Base-by-base conservation (phyloP, 2,113 vertebrate genomes). In the Macaca nemestrina region DNA sequence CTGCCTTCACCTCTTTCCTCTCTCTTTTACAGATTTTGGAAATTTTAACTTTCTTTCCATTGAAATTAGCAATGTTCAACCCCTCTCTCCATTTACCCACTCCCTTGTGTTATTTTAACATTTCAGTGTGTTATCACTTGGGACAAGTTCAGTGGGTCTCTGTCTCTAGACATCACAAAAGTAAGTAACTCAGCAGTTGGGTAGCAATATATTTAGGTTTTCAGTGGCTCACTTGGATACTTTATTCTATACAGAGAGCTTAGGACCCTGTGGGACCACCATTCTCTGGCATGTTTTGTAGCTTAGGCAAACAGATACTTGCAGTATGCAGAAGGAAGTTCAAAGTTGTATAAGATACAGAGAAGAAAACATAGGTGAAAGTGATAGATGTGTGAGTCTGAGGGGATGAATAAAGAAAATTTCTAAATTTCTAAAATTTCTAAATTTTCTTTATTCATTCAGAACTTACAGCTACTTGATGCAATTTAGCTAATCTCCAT, bases 401-500 rank as follows among this genome's bases (percentile, higher is more conserved):
- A 68, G 38, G 4, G 0, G 40, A 11, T 70, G 5, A 35, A 35
- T 10, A 7, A 55, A 55, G 52, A 55, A 55, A 55, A 55, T 75
- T 94, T 90, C 80, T 57, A 45, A 70, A 55, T 57, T 35, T 59
- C 43, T 43, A 55, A 55, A 55, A 55, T 75, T 94, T 90, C 80
- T 57, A 45, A 70, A 55, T 57, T 35, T 59, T 18, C 76, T 25
- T 70, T 43, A 57, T 72, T 75, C 55, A 86, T 59, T 90, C 35
- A 59, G 82, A 95, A 96, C 79, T 91, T 84, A 79, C 50, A 67
- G 55, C 40, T 78, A 52, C 40, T 43, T 73, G 6, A 68, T 67
- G 76, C 17, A 73, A 67, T 89, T 82, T 52, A 76, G 35, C 59
- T 95, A 94, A 95, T 88, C 83, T 75, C 90, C 27, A 79, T 94